These are phyloP conservation scores for Zootoca vivipara DNA, from an alignment of 2,113 vertebrate genomes.

Conservation along the genomic window DNA sequence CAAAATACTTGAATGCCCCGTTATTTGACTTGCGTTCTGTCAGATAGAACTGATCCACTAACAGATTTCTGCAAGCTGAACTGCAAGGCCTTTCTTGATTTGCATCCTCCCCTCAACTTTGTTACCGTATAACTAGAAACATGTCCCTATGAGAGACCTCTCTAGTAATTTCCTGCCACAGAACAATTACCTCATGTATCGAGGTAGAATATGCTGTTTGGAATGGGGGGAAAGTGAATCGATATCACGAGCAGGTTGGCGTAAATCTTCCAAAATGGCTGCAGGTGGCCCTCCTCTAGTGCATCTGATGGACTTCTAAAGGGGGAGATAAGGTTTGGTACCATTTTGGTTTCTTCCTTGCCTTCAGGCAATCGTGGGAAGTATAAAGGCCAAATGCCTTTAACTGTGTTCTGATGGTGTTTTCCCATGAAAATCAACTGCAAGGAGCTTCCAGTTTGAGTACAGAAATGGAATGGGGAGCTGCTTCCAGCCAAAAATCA, in stretches of 20 bases:
- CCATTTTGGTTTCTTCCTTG: neutral
- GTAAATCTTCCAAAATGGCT: neutral
- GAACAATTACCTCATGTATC: neutral
- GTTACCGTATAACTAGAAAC: neutral
- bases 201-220: neutral
- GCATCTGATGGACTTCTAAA: neutral
- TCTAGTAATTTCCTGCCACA: neutral
- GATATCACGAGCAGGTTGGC: neutral
- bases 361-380: neutral
- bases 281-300: neutral
- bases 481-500: neutral
- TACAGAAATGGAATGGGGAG: neutral
- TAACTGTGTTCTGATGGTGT: neutral
- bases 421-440: neutral
- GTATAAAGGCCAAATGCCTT: neutral
- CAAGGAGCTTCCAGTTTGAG: neutral
- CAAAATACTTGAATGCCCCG: too few relatives aligned
- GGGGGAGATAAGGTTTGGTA: neutral
- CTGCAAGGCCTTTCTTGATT: neutral
- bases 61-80: neutral
- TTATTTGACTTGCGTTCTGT: neutral
- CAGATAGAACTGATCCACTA: neutral
- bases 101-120: too few relatives aligned
- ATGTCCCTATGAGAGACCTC: neutral
- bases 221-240: neutral